Percentiles rank a stretch among this genome's conserved stretches.
Evolutionary conservation across 2,797 vertebrate species (phyloP).

Genomic region (Limnodromus scolopaceus): DNA sequence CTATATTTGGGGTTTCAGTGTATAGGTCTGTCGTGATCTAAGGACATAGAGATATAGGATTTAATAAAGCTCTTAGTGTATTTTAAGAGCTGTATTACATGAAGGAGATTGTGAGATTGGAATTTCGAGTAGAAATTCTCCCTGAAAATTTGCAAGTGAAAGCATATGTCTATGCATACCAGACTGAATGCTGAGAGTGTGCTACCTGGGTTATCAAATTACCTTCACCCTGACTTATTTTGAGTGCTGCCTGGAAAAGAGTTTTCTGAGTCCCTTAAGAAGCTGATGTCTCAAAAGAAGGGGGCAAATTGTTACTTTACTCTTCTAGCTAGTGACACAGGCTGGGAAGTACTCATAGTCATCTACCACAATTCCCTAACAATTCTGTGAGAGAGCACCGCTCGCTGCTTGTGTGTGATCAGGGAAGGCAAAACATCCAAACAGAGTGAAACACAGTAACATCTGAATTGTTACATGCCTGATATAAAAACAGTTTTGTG

Average conservation of each 20-base stretch:
- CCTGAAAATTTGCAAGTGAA: not conserved
- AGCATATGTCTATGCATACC: accelerated
- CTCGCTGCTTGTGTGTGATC: not conserved
- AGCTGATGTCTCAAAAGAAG: not conserved
- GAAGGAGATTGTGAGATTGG: not conserved
- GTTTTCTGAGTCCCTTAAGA: not conserved
- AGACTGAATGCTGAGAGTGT: not conserved
- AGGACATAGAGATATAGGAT: not conserved
- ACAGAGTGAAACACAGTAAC: not conserved
- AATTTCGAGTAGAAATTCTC: not conserved
- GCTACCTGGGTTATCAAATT: not conserved
- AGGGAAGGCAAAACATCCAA: not conserved
- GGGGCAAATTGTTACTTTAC: not conserved
- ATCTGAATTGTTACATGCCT: not conserved
- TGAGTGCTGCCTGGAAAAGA: not conserved
- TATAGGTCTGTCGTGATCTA: not conserved
- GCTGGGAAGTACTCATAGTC: not conserved
- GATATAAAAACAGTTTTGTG: not conserved
- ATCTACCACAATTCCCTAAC: not conserved
- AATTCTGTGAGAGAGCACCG: not conserved
- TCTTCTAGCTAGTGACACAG: not conserved
- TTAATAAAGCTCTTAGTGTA: not conserved
- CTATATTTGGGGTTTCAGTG: not conserved
- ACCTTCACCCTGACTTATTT: not conserved
- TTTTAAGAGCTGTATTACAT: not conserved